Base-by-base conservation (phyloP, 1,140 invertebrate genomes). In the Drosophila ficusphila region DNA sequence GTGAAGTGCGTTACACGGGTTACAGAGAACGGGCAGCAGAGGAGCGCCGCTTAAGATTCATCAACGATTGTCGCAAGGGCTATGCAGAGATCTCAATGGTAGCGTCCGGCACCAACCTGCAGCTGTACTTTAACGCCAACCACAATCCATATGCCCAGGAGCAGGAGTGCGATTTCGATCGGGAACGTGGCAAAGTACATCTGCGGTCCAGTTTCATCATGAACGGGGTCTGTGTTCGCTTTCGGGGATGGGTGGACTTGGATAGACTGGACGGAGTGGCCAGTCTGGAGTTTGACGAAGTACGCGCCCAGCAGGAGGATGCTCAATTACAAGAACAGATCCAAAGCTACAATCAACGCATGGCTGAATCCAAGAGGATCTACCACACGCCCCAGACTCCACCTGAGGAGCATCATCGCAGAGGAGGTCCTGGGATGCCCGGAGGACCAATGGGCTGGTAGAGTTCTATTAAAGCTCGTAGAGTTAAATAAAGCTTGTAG, bases 171-270 rank as follows among this genome's bases (percentile, higher is more conserved):
- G 97, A 99, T 91, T 99, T 99, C 82, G 97, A 99, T 67, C 98
- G 98, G 91, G 98, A 99, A 92, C 96, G 94, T 12, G 97, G 97
- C 76, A 99, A 99, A 94, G 98, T 99, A 92, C 97, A 99, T 91
- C 93, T 99, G 47, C 95, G 97, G 67, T 98, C 98, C 4, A 94
- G 94, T 47, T 96, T 99, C 90, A 99, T 99, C 78, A 97, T 99
- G 96, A 99, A 99, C 92, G 98, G 98, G 0, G 98, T 99, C 0
- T 99, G 98, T 92, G 98, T 99, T 0, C 93, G 96, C 79, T 99
- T 98, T 96, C 94, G 96, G n/a, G 98, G 98, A 3, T 98, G 96
- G 96, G 92, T 99, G 62, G 97, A 99, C 90, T 90, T 99, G 79
- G 97, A 98, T 79, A 94, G 97, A n/a, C 93, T 99, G 41, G 98